A percentile compares a stretch with the other conserved stretches of the same genome.
These are phyloP conservation scores for Xiphydria camelus DNA, from an alignment of 2,888 invertebrate species.

Conservation along the genomic window DNA sequence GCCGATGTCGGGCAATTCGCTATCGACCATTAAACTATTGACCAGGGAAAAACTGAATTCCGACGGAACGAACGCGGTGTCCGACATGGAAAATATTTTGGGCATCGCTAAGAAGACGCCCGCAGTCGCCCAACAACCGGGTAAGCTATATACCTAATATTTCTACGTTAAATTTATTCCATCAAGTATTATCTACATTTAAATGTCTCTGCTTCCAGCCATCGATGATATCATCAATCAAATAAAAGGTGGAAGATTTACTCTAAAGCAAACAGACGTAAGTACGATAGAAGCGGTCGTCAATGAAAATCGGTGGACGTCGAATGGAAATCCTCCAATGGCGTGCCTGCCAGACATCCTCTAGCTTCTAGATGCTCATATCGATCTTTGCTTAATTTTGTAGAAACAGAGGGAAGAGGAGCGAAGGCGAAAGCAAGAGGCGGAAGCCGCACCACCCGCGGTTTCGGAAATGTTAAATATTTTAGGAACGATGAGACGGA, in stretches of 20 bases:
- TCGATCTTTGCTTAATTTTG: slow-evolving; percentile 10
- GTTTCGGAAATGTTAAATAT: slow-evolving; percentile 72
- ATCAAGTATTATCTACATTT: no score
- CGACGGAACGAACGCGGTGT: slow-evolving; percentile 49
- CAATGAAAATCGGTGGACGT: slow-evolving; percentile 6
- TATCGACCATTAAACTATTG: slow-evolving; percentile 51
- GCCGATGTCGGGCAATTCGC: slow-evolving; percentile 32
- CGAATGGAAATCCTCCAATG: slow-evolving; percentile 1
- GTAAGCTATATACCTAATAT: slow-evolving; percentile 43
- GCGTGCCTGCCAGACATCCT: slow-evolving; percentile 9
- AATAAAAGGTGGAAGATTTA: slow-evolving; percentile 76
- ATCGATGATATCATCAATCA: slow-evolving; percentile 78
- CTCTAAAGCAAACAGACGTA: slow-evolving; percentile 68
- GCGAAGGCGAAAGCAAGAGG: slow-evolving; percentile 65
- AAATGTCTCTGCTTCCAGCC: slow-evolving; percentile 59
- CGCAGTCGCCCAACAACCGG: slow-evolving; percentile 63
- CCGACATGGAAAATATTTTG: slow-evolving; percentile 65
- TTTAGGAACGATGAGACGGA: slow-evolving; percentile 65
- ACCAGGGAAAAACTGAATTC: slow-evolving; percentile 37
- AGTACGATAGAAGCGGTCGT: slow-evolving; percentile 25
- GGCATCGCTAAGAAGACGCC: slow-evolving; percentile 63
- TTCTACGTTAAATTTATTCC: neutral
- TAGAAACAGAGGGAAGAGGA: slow-evolving; percentile 62
- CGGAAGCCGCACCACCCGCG: slow-evolving; percentile 61
- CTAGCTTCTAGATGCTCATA: neutral